Percentiles rank a stretch among this genome's conserved stretches.
Evolutionary conservation across 2,888 invertebrate genomes (phyloP).

Genomic region (Allygus modestus): DNA sequence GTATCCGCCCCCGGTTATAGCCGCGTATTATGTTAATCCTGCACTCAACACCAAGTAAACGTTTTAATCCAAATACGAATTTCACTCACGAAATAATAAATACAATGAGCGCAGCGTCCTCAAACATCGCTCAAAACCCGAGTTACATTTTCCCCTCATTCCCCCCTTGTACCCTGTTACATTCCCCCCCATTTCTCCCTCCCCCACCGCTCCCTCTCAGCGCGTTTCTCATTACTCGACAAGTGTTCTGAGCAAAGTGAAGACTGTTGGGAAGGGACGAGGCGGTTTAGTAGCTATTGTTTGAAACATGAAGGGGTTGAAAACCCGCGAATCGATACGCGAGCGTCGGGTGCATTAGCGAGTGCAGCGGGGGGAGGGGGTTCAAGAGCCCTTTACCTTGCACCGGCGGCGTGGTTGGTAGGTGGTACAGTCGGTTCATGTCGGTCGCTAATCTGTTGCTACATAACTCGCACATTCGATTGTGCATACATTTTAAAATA

Average conservation of each 20-base stretch:
- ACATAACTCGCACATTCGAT: no score
- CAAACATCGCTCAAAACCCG: no score
- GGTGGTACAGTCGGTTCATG: not conserved
- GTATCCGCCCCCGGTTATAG: no score
- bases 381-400: conserved; percentile 11
- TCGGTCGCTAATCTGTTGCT: no score
- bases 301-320: conserved; percentile 6
- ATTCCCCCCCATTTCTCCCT: not conserved
- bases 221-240: conserved; percentile 5
- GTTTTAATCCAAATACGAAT: no score
- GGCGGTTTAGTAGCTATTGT: not conserved
- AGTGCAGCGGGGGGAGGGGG: not conserved
- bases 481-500: no score
- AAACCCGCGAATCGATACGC: conserved; percentile 2
- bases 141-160: not conserved
- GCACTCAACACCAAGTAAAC: no score
- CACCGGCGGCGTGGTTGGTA: not conserved
- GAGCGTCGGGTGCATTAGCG: conserved; percentile 22
- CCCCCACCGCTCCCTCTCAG: not conserved
- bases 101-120: no score
- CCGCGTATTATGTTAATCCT: no score
- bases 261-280: conserved; percentile 10
- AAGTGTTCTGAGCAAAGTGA: conserved; percentile 1
- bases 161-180: not conserved
- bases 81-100: no score